Evolutionary conservation across 2,113 vertebrate genomes (phyloP).

Genomic region (Pelodiscus sinensis): DNA sequence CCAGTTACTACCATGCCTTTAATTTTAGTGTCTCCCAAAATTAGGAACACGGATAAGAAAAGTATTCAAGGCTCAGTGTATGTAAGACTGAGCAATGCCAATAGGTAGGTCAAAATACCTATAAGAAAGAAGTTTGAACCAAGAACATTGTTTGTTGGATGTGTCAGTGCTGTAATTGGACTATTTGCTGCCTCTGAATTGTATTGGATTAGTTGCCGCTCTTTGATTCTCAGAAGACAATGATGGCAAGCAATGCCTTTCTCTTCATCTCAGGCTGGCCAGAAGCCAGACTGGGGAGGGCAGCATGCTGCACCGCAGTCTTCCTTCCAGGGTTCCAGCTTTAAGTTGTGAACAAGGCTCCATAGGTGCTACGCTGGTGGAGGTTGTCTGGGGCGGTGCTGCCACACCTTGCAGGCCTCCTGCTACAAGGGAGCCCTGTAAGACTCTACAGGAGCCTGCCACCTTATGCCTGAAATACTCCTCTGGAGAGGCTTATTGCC

Average conservation of each 20-base stretch:
- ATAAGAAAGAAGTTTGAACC: not conserved
- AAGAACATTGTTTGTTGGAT: not conserved
- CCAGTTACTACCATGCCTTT: not conserved
- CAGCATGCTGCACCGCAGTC: conserved; percentile 30
- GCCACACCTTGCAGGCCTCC: not conserved
- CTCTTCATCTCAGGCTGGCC: not conserved
- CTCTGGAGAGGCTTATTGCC: conserved; percentile 45
- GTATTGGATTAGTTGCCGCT: not conserved
- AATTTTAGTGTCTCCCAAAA: not conserved
- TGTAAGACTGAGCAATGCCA: not conserved
- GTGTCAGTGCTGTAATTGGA: not conserved
- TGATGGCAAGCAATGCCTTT: not conserved
- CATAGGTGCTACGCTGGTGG: not conserved
- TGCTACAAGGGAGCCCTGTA: not conserved
- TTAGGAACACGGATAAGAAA: not conserved
- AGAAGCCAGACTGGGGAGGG: not conserved
- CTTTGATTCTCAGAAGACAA: not conserved
- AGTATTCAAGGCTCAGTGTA: not conserved
- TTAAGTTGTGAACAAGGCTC: conserved; percentile 9
- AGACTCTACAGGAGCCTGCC: conserved; percentile 13
- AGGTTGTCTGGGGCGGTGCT: not conserved
- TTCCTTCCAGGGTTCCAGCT: conserved; percentile 33
- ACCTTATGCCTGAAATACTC: not conserved
- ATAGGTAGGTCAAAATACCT: fast-evolving
- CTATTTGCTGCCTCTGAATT: not conserved